Base-by-base conservation (phyloP, 2,888 invertebrate genomes). In the Caenorhabditis plicata region DNA sequence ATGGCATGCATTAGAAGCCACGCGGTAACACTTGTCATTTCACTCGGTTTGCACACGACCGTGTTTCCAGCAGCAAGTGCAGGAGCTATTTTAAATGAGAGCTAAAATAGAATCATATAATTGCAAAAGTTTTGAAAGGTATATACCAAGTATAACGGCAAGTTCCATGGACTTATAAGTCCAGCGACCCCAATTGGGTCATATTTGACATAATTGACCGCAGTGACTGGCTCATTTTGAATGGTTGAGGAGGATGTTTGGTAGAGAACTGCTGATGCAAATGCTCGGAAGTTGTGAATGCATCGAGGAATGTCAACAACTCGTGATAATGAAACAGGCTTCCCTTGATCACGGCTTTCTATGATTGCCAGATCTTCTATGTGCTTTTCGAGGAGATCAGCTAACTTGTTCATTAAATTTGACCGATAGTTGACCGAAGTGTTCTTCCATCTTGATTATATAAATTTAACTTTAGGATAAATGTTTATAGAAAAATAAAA, bases 311-410 rank as follows among this genome's bases (percentile, higher is more conserved):
- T 85, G 64, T 86, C 86, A 19, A 85, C 78, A 9, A 52, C 41
- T 42, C 71, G 70, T 15, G 76, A 74, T 25, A 74, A 69, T 76
- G 81, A 81, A 4, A 86, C 66, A 2, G 86, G 85, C 68, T 86
- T 86, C 8, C 86, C 86, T 71, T 86, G 86, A 72, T 86, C 86
- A 33, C 77, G 75, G 7, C 85, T 85, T 74, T 86, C 86, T 3
- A 83, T 77, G 29, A 74, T 71, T 0, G 85, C 85, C 62, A 86
- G 83, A 44, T 83, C 83, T 17, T 83, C 82, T 32, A 83, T 57
- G n/a, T 81, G 74, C 3, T 73, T 67, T 65, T 86, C 85, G 31
- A 86, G 68, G 4, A 84, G 54, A 51, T 85, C 84, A 3, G 86
- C 86, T 23, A 85, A 80, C 63, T 81, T 81, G 51, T 81, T 61